These are phyloP conservation scores for Kryptopterus vitreolus DNA, from an alignment of 2,797 vertebrate genomes.

Conservation along the genomic window DNA sequence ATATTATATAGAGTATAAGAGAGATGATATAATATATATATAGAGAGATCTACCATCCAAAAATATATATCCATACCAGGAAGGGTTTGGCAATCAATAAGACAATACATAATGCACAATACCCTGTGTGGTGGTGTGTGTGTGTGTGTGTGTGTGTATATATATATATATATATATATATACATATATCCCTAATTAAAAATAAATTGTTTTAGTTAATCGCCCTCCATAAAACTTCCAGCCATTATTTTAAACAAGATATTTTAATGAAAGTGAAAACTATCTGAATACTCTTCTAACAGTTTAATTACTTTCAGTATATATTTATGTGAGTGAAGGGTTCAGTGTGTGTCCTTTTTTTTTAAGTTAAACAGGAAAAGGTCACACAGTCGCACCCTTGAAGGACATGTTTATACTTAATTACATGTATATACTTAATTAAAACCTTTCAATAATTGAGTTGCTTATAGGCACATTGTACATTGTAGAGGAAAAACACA, in stretches of 20 bases:
- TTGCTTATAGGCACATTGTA: background rate
- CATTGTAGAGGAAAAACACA: background rate
- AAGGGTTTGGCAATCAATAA: no score
- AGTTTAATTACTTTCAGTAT: background rate
- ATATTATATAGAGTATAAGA: no score
- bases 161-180: no score
- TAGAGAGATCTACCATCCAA: no score
- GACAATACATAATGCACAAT: no score
- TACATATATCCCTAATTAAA: background rate
- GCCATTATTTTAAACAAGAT: background rate
- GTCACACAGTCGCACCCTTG: background rate
- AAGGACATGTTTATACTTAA: background rate
- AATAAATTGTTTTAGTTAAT: background rate
- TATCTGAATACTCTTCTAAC: background rate
- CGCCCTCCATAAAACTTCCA: background rate
- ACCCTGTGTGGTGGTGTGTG: no score
- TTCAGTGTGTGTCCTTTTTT: background rate
- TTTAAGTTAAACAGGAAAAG: background rate
- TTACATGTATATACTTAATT: slow-evolving; percentile 5
- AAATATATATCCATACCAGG: no score
- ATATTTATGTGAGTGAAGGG: background rate
- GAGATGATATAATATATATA: no score
- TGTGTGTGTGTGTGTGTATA: no score
- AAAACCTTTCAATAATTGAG: slow-evolving; percentile 8
- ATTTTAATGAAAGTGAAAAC: background rate